Evolutionary conservation across 2,113 vertebrate genomes (phyloP).

Genomic region (Rattus rattus): DNA sequence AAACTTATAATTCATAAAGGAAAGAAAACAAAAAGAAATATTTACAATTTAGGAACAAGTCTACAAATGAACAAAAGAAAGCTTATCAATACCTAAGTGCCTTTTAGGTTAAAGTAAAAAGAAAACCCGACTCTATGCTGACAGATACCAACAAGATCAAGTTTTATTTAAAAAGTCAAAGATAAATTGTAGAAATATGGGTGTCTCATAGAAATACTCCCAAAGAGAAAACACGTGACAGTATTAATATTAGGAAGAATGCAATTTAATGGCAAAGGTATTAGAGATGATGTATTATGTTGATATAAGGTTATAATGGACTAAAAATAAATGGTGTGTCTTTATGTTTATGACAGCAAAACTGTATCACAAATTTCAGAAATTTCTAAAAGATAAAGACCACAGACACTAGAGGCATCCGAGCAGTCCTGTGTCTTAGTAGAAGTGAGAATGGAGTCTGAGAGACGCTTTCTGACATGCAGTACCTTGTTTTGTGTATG

Average conservation of each 20-base stretch:
- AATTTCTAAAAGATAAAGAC: not conserved
- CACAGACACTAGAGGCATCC: not conserved
- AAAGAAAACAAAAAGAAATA: not conserved
- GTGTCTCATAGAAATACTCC: not conserved
- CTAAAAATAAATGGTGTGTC: not conserved
- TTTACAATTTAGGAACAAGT: not conserved
- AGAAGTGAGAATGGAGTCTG: not conserved
- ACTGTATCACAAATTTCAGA: not conserved
- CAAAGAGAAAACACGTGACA: not conserved
- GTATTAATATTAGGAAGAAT: conserved; percentile 18
- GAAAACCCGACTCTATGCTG: not conserved
- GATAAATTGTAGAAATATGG: not conserved
- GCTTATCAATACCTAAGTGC: not conserved
- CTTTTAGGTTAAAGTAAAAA: not conserved
- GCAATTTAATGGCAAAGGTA: not conserved
- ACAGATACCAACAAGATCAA: not conserved
- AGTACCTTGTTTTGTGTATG: not conserved
- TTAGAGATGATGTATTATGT: not conserved
- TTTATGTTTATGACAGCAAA: conserved; percentile 17
- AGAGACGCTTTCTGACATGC: not conserved
- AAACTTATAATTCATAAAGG: conserved; percentile 6
- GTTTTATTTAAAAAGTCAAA: conserved; percentile 19
- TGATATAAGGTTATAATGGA: not conserved
- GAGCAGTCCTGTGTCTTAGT: not conserved
- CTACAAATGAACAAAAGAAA: conserved; percentile 39